Evolutionary conservation across 2,113 vertebrate species (phyloP).

Genomic region (Datnioides undecimradiatus): DNA sequence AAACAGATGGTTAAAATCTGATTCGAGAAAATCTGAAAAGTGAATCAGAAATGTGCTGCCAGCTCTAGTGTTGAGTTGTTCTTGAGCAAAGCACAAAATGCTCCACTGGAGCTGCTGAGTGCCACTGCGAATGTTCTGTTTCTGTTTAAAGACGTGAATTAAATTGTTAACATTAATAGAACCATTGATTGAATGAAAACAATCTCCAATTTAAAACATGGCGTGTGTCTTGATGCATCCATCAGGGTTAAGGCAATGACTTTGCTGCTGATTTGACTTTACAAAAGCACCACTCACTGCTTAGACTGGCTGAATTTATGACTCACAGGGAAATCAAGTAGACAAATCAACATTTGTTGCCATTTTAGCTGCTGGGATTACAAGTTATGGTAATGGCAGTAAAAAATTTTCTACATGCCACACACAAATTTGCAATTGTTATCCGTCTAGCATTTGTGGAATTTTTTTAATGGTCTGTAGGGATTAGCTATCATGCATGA

Average conservation of each 20-base stretch:
- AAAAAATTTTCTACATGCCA: slow-evolving; percentile 31
- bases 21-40: slow-evolving; percentile 29
- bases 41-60: slow-evolving; percentile 7
- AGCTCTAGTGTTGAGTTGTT: slow-evolving; percentile 16
- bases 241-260: background rate
- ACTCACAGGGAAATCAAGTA: slow-evolving; percentile 12
- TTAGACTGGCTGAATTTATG: slow-evolving; percentile 4
- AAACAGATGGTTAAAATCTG: slow-evolving; percentile 26
- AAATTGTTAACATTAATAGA: background rate
- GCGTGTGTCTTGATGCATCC: background rate
- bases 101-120: background rate
- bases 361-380: slow-evolving; percentile 21
- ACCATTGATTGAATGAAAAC: background rate
- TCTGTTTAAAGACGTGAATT: background rate
- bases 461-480: background rate
- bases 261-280: slow-evolving; percentile 7
- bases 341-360: slow-evolving; percentile 52
- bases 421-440: background rate
- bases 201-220: background rate
- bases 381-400: slow-evolving; percentile 16
- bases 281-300: background rate
- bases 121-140: background rate
- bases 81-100: background rate
- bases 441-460: slow-evolving; percentile 10
- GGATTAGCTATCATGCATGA: background rate